These are phyloP conservation scores for Propithecus deckenii DNA, from an alignment of 2,797 vertebrate genomes.

Conservation along the genomic window DNA sequence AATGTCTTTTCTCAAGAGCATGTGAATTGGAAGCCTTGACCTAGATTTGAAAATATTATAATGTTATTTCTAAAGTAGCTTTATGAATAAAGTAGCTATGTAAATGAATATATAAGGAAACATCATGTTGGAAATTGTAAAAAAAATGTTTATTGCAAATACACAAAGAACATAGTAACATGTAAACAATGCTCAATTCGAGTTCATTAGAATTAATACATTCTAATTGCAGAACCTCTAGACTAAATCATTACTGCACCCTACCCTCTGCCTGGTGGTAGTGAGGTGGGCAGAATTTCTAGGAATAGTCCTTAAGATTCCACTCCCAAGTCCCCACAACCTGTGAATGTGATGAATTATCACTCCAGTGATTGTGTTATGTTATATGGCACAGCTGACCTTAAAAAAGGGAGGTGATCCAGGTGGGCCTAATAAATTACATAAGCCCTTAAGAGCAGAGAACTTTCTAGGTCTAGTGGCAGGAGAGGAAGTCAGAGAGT, in stretches of 20 bases:
- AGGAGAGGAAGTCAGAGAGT: slow-evolving; percentile 38
- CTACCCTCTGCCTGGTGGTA: neutral
- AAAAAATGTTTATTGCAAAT: neutral
- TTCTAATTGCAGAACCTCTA: slow-evolving; percentile 34
- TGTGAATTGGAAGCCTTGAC: slow-evolving; percentile 12
- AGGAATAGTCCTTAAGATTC: neutral
- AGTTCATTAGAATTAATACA: slow-evolving; percentile 33
- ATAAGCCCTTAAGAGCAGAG: neutral
- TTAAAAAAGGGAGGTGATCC: neutral
- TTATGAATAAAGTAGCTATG: neutral
- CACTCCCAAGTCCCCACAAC: neutral
- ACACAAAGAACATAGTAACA: slow-evolving; percentile 4
- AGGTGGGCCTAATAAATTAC: neutral
- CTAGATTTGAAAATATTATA: slow-evolving; percentile 40
- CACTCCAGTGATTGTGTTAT: neutral
- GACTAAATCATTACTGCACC: neutral
- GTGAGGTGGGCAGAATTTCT: slow-evolving; percentile 40
- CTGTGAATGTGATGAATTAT: neutral
- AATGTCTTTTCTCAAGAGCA: slow-evolving; percentile 27
- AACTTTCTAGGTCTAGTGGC: neutral
- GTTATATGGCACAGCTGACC: neutral
- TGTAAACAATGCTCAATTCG: neutral
- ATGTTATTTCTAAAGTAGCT: slow-evolving; percentile 42
- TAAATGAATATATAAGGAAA: slow-evolving; percentile 6
- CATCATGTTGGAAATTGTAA: neutral